Evolutionary conservation across 2,113 vertebrate species (phyloP).

Genomic region (Andinoacara biseriatus): DNA sequence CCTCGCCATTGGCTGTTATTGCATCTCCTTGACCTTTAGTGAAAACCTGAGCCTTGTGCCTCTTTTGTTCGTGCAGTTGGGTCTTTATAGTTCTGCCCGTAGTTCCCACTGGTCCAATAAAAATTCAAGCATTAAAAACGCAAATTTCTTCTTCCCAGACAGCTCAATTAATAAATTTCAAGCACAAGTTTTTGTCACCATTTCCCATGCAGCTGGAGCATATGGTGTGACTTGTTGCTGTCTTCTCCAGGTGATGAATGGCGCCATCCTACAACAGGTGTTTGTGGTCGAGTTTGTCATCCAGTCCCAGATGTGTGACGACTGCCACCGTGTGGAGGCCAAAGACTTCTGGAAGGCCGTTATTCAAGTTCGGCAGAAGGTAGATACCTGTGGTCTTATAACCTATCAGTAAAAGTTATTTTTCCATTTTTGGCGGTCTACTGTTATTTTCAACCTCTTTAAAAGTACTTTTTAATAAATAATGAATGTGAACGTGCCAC

Average conservation of each 20-base stretch:
- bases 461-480: neutral
- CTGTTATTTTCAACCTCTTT: neutral
- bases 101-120: neutral
- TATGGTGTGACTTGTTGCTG: constrained; percentile 15
- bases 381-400: constrained; percentile 48
- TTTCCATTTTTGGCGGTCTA: neutral
- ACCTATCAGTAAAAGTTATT: neutral
- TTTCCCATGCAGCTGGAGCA: neutral
- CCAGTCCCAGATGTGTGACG: constrained; percentile 94
- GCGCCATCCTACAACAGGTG: constrained; percentile 95
- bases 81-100: neutral
- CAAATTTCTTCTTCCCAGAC: neutral
- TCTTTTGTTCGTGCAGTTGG: constrained; percentile 35
- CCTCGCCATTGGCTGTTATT: constrained; percentile 43
- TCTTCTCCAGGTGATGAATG: constrained; percentile 90
- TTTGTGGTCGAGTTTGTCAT: constrained; percentile 94
- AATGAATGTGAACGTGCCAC: neutral
- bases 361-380: constrained; percentile 97
- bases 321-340: constrained; percentile 96
- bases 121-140: neutral
- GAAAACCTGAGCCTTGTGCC: constrained; percentile 46
- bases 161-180: neutral
- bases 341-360: constrained; percentile 99
- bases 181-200: neutral
- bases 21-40: constrained; percentile 66